Conservation (phyloP, 2,888 invertebrate species). For the Aspidiotus destructor region DNA sequence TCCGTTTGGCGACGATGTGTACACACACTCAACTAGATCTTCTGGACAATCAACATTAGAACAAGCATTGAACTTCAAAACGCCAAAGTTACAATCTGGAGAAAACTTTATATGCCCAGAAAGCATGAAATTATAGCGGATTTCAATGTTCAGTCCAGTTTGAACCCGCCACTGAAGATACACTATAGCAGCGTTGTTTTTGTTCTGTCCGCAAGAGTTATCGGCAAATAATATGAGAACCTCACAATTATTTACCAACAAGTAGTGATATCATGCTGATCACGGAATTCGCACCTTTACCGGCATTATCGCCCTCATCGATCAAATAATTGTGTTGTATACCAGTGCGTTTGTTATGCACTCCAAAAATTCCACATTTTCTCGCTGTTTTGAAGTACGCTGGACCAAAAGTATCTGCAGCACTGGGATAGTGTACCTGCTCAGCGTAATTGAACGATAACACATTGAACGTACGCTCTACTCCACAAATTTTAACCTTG, state of each 20-base stretch:
- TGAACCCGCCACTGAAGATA: slow-evolving; percentile 7
- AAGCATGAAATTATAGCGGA: slow-evolving; percentile 6
- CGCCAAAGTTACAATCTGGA: slow-evolving; percentile 16
- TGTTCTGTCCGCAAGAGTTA: slow-evolving; percentile 15
- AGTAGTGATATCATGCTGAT: slow-evolving; percentile 14
- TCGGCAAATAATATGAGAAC: slow-evolving; percentile 12
- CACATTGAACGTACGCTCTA: not conserved
- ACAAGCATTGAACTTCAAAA: not conserved
- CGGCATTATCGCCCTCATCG: not conserved
- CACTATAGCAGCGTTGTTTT: slow-evolving; percentile 2
- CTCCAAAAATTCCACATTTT: slow-evolving; percentile 9
- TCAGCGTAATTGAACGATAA: slow-evolving; percentile 9
- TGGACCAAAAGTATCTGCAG: slow-evolving; percentile 1
- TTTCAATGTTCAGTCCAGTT: slow-evolving; percentile 3
- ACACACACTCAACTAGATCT: not conserved
- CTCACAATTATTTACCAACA: not conserved
- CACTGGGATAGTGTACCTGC: not conserved
- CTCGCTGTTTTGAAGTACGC: slow-evolving; percentile 10
- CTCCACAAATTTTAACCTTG: not conserved
- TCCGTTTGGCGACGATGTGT: not conserved
- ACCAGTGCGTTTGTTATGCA: slow-evolving; percentile 6
- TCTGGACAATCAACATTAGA: not conserved
- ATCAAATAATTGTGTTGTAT: slow-evolving; percentile 6
- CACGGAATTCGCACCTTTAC: slow-evolving; percentile 16
- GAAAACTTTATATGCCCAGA: slow-evolving; percentile 10